phyloP scores from a whole-genome alignment of 2,888 invertebrate genomes.

The Yponomeuta malinellus region DNA sequence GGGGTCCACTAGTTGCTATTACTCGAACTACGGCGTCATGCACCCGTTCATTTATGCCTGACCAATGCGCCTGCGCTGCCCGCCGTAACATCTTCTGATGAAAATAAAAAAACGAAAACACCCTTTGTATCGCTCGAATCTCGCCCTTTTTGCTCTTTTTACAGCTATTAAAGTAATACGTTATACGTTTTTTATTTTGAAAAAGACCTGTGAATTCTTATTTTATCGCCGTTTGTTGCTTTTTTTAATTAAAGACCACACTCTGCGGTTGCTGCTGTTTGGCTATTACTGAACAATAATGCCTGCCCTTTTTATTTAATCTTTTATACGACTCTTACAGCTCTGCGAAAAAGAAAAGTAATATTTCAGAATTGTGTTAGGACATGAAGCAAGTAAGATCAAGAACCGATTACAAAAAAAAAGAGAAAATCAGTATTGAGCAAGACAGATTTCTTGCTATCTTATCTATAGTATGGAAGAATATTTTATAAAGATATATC shows the following conservation, averaged over 20 bases:
- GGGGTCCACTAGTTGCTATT: constrained; percentile 55
- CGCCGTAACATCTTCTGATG: constrained; percentile 48
- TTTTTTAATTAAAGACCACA: not conserved
- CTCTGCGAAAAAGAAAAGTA: too few species aligned
- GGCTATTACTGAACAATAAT: not conserved
- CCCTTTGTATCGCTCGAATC: constrained; percentile 48
- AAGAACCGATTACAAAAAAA: too few species aligned
- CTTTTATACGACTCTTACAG: too few species aligned
- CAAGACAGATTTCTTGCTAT: too few species aligned
- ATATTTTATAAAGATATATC: too few species aligned
- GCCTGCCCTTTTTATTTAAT: not conserved
- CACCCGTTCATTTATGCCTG: constrained; percentile 53
- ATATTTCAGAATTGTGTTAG: too few species aligned
- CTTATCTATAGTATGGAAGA: too few species aligned
- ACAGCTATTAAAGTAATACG: constrained; percentile 65
- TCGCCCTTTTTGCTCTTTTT: constrained; percentile 48
- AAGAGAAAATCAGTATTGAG: too few species aligned
- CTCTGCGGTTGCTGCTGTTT: not conserved
- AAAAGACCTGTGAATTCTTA: constrained; percentile 55
- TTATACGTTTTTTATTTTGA: constrained; percentile 45
- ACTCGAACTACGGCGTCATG: constrained; percentile 64
- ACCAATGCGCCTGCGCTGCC: constrained; percentile 30
- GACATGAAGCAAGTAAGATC: too few species aligned
- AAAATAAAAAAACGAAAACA: constrained; percentile 37
- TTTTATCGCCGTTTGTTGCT: constrained; percentile 56